Evolutionary conservation across 37 sponge, comb jelly and placozoan genomes (phyloP), one percentile per base, ranked within the genome.

Genomic region (Corticium candelabrum): DNA sequence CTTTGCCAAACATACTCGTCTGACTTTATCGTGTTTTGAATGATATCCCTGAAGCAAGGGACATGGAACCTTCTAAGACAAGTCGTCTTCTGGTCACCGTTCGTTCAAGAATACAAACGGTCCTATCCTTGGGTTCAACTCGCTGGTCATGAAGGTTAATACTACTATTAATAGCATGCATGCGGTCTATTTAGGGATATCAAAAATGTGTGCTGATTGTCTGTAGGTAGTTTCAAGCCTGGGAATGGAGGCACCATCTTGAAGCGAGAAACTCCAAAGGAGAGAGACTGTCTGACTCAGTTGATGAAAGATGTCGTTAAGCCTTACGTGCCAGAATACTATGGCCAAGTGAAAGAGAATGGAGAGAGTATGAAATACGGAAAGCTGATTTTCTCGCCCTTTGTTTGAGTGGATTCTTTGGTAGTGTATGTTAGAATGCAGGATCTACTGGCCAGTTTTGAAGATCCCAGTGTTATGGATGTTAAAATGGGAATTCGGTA

Each of bases 101-200:
- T 98, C 80, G 86, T 98, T 2, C 99, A 98, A 83, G 90, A 90
- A 31, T 94, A 92, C 87, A 87, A 84, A 80, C 89, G 85, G 80
- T 84, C 87, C 75, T 98, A 98, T 68, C 90, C 95, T 3, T 98
- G 99, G 99, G 96, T 98, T 0, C 99, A 98, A 62, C 81, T 98
- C 21, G 99, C 99, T 38, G 99, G 99, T 1, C 99, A 98, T 74
- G 84, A 98, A 81, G 99, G 99, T 94, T 32, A 35, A 29, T 70
- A 70, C 33, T 70, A 5, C 36, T 4, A 29, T 70, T 70, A 70
- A 29, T 7, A 70, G 31, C 33, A 70, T 15, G 7, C n/a, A n/a
- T n/a, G n/a, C n/a, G n/a, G n/a, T n/a, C n/a, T n/a, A n/a, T n/a
- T n/a, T n/a, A n/a, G 67, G 21, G 27, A 72, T 27, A 27, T 72